Conservation (phyloP, 2,797 vertebrate species). For the Tragelaphus eurycerus region DNA sequence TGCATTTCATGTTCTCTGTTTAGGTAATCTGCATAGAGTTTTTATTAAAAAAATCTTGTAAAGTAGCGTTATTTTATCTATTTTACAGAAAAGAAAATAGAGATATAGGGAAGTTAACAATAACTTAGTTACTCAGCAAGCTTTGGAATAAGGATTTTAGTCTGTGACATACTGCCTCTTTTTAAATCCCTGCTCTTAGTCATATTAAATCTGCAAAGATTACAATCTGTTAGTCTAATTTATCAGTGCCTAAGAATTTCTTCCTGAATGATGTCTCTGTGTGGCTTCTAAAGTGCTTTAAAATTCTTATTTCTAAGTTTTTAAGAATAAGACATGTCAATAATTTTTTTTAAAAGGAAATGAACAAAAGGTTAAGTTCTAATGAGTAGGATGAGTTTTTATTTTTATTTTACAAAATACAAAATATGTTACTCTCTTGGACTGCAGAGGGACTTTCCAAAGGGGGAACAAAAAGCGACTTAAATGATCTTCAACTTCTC, state of each 20-base stretch:
- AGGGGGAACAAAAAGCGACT: not conserved
- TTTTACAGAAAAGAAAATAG: not conserved
- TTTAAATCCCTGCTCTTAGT: not conserved
- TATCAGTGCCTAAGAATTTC: not conserved
- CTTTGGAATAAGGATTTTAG: not conserved
- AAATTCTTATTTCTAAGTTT: not conserved
- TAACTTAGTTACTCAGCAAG: not conserved
- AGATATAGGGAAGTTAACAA: not conserved
- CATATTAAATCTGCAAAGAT: not conserved
- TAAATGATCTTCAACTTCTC: not conserved
- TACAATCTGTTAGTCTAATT: not conserved
- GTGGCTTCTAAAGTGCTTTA: not conserved
- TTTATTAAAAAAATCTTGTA: not conserved
- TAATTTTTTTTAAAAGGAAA: slow-evolving; percentile 2
- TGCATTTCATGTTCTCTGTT: not conserved
- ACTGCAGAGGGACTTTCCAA: not conserved
- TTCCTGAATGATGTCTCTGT: not conserved
- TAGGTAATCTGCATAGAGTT: not conserved
- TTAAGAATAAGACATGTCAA: not conserved
- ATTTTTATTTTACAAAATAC: too few species aligned
- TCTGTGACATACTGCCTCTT: not conserved
- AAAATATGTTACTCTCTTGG: not conserved
- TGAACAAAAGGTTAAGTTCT: not conserved
- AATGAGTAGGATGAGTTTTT: not conserved
- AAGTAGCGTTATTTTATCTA: not conserved